These are phyloP conservation scores for Eulithis testata DNA, from an alignment of 2,888 invertebrate genomes.

Conservation along the genomic window DNA sequence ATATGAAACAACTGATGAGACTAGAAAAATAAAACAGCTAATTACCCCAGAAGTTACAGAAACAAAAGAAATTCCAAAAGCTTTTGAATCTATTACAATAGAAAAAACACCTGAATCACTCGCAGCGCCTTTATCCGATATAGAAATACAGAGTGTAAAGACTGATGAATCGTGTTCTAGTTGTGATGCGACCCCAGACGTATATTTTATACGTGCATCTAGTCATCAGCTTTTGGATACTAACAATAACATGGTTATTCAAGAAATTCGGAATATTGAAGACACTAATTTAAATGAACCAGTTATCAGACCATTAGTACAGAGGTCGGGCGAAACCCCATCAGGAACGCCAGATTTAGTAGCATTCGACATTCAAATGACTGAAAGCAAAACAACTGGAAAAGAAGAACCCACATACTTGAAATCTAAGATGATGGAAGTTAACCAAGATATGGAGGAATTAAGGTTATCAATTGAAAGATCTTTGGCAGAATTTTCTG, in stretches of 20 bases:
- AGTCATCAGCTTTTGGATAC: conserved; percentile 63
- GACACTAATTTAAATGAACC: conserved; percentile 38
- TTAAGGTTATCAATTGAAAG: conserved; percentile 72
- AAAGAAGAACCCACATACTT: conserved; percentile 67
- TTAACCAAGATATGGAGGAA: conserved; percentile 77
- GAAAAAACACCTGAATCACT: conserved; percentile 25
- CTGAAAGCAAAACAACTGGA: conserved; percentile 41
- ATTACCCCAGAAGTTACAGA: conserved; percentile 16
- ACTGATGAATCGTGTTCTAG: conserved; percentile 51
- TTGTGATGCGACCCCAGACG: conserved; percentile 63
- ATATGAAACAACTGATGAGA: conserved; percentile 8
- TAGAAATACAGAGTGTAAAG: conserved; percentile 52
- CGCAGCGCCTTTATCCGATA: conserved; percentile 39
- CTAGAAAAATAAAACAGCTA: conserved; percentile 22
- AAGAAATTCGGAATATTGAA: conserved; percentile 59
- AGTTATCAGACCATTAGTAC: conserved; percentile 50
- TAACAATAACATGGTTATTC: conserved; percentile 69
- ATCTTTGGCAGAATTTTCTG: conserved; percentile 72
- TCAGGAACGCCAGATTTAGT: conserved; percentile 46
- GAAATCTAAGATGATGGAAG: conserved; percentile 77
- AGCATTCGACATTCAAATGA: conserved; percentile 43
- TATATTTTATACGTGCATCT: conserved; percentile 65
- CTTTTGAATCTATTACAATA: conserved; percentile 24
- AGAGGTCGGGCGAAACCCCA: conserved; percentile 60
- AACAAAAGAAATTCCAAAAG: conserved; percentile 3